Evolutionary conservation across 2,888 invertebrate species (phyloP).

Genomic region (Tridacna gigas): DNA sequence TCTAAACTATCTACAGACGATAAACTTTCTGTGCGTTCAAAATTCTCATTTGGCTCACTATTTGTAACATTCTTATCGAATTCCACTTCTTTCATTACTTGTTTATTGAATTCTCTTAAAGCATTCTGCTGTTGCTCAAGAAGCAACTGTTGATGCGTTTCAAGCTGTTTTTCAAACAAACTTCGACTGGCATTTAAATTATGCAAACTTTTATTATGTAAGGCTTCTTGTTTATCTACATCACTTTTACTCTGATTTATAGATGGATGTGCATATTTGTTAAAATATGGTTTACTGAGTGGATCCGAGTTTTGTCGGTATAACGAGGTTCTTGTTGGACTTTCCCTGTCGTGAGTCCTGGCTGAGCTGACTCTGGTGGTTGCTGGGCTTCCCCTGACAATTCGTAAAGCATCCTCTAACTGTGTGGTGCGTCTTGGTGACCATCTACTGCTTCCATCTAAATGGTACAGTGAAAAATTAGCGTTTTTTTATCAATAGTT

Average conservation of each 20-base stretch:
- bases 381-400: constrained; percentile 73
- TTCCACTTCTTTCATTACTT: constrained; percentile 78
- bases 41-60: constrained; percentile 43
- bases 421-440: constrained; percentile 51
- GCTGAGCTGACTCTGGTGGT: constrained; percentile 65
- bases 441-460: constrained; percentile 36
- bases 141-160: constrained; percentile 79
- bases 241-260: constrained; percentile 41
- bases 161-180: constrained; percentile 82
- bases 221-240: constrained; percentile 61
- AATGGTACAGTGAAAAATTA: background rate
- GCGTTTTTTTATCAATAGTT: too few species aligned
- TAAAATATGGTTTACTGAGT: constrained; percentile 73
- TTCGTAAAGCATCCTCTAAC: constrained; percentile 78
- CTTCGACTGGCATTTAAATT: constrained; percentile 79
- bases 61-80: constrained; percentile 63
- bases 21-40: constrained; percentile 72
- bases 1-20: constrained; percentile 80
- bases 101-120: constrained; percentile 78
- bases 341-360: constrained; percentile 38
- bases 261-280: constrained; percentile 68
- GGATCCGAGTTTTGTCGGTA: constrained; percentile 71
- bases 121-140: constrained; percentile 78
- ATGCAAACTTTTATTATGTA: constrained; percentile 77
- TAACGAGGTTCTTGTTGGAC: constrained; percentile 43